phyloP scores from a whole-genome alignment of 2,113 vertebrate genomes.

The Callorhinus ursinus region DNA sequence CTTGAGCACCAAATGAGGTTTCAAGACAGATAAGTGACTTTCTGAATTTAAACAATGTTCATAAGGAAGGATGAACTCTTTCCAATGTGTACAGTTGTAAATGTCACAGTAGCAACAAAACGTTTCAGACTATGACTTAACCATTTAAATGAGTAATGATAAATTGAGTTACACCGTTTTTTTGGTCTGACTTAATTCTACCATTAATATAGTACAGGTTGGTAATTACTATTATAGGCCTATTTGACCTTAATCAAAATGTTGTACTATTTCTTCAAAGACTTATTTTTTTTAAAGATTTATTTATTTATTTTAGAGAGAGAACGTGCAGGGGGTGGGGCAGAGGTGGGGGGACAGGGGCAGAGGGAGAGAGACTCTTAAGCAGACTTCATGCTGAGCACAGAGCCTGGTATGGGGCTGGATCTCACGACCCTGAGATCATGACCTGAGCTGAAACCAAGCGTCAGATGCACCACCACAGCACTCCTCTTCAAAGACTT shows the following conservation, averaged over 20 bases:
- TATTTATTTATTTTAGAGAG: not conserved
- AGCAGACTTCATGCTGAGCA: not conserved
- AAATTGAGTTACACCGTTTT: not conserved
- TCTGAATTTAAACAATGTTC: constrained; percentile 1
- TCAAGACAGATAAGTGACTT: not conserved
- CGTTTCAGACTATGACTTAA: not conserved
- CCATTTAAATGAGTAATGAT: constrained; percentile 28
- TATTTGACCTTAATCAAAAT: not conserved
- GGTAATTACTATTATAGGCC: not conserved
- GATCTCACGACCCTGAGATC: not conserved
- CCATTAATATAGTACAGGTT: not conserved
- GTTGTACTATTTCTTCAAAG: constrained; percentile 37
- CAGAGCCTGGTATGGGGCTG: not conserved
- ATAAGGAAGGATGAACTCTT: not conserved
- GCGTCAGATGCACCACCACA: not conserved
- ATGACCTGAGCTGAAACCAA: not conserved
- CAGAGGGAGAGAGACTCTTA: not conserved
- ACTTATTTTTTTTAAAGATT: not conserved
- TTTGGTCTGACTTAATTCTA: constrained; percentile 2
- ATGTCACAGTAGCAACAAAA: not conserved
- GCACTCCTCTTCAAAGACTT: constrained; percentile 2
- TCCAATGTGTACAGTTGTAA: not conserved
- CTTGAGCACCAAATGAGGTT: not conserved
- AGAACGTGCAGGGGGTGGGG: too few relatives aligned
- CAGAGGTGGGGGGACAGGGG: not conserved